Base-by-base conservation (phyloP, 2,888 invertebrate genomes). In the Volucella inflata region DNA sequence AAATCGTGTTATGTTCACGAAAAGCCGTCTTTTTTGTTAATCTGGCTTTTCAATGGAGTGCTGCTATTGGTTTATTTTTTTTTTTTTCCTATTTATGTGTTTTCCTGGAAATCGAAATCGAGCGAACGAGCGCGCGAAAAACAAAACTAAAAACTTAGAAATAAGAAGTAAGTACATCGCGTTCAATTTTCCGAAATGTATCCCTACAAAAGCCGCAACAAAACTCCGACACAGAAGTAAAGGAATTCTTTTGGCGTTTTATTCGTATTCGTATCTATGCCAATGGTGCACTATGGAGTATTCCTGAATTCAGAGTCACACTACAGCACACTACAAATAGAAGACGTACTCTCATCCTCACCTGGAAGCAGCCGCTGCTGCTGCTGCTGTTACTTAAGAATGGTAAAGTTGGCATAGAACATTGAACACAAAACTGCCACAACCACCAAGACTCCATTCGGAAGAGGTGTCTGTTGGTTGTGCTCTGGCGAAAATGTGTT, bases 1-100 rank as follows among this genome's bases (percentile, higher is more conserved):
- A 81, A 81, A 68, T 81, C 85, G 81, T 85, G 83, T 83, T 57
- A 83, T 79, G 85, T 81, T 81, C 71, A 81, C 76, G 46, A 81
- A 81, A 76, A 71, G 64, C 65, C 38, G 55, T 68, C 17, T 50
- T 72, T 60, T 51, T 44, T 50, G 72, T 67, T 14, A 36, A 51
- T 59, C 9, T 44, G 30, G 62, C 51, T 57, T 17, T 67, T 76
- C 67, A 46, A 55, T 80, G 68, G 64, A 14, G 17, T 55, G n/a
- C 9, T 21, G 12, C 38, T 70, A 8, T 6, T 9, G 48, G 50
- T 30, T 38, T 46, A 46, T 30, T 51, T 46, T 44, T 60, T 51
- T 21, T 50, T 8, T 36, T 12, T 42, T n/a, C 3, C 16, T 46
- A 59, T 59, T 76, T 14, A n/a, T 21, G 46, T 40, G 50, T 59